Percentiles rank a stretch among this genome's conserved stretches.
Evolutionary conservation across 1,140 invertebrate species (phyloP).

Genomic region (Galendromus occidentalis): DNA sequence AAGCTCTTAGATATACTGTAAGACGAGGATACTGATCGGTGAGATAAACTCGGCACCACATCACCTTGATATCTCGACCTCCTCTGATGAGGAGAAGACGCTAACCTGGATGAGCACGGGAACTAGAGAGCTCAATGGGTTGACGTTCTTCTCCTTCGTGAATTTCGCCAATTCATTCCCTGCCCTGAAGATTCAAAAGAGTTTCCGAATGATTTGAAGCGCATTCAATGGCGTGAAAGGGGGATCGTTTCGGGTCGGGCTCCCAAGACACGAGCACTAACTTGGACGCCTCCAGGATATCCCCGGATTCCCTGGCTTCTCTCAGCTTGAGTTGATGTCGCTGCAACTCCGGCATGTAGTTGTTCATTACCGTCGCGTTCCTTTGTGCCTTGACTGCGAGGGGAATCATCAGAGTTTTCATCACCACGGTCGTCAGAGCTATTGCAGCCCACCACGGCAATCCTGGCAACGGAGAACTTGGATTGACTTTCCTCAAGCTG

Average conservation of each 20-base stretch:
- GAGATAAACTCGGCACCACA: too few species aligned
- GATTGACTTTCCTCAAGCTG: conserved; percentile 12
- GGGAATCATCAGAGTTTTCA: conserved; percentile 56
- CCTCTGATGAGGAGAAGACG: too few species aligned
- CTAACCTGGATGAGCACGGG: conserved; percentile 54
- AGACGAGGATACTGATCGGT: too few species aligned
- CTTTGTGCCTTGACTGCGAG: conserved; percentile 54
- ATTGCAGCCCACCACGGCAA: background rate
- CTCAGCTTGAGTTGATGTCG: conserved; percentile 55
- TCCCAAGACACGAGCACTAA: too few species aligned
- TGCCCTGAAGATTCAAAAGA: too few species aligned
- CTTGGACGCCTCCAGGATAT: conserved; percentile 43
- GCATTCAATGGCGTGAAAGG: too few species aligned
- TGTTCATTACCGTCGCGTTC: conserved; percentile 53
- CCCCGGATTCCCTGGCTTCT: conserved; percentile 53
- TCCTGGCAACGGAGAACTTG: conserved; percentile 19
- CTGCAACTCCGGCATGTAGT: conserved; percentile 57
- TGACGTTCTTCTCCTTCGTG: conserved; percentile 58
- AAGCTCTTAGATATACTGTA: background rate
- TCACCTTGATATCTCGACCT: too few species aligned
- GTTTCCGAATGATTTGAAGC: too few species aligned
- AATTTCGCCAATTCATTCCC: conserved; percentile 50
- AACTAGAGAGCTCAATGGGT: conserved; percentile 56
- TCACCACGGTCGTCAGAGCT: conserved; percentile 43
- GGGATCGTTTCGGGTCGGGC: too few species aligned